Evolutionary conservation across 1,140 invertebrate genomes (phyloP), one percentile per base, ranked within the genome.

Genomic region (Lepidurus apus): DNA sequence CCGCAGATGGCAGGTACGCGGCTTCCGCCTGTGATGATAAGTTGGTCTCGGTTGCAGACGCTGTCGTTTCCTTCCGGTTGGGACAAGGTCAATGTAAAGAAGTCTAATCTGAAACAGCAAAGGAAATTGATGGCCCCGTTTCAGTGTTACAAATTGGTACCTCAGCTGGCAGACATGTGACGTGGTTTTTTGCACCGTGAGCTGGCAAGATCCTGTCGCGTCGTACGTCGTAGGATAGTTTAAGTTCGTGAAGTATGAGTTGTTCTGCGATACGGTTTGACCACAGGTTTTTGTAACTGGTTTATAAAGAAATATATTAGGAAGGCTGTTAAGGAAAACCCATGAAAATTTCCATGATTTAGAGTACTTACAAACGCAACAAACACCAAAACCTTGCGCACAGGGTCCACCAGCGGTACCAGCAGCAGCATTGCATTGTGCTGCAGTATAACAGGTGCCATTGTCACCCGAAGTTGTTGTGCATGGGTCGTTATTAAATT

Each of bases 1-100:
- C 93, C 93, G 83, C 93, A 95, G 79, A 95, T 93, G 0, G 89
- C 88, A 8, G 93, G 92, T 0, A 93, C 88, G 0, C 92, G 91
- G 83, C 89, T 92, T 1, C 92, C 92, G 7, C 93, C 93, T 1
- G 93, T 93, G 1, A 95, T 91, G 13, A 94, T 91, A 81, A 95
- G 92, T 81, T 94, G 92, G 83, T 95, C 93, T 80, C 92, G 92
- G 79, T 92, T 91, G 82, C 93, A 95, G 4, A 93, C 87, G 81
- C 95, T 88, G 84, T 93, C 93, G 1, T 87, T 84, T 1, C 87
- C 86, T 82, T 94, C 93, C 0, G 93, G 93, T 1, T 91, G 91
- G 21, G 87, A 85, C 9, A 91, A 88, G 7, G 87, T 88, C 81
- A 95, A 93, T 78, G 92, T 89, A 77, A 92, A 89, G 82, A 95